Evolutionary conservation across 2,797 vertebrate species (phyloP).

Genomic region (Tenualosa thibaudeaui): DNA sequence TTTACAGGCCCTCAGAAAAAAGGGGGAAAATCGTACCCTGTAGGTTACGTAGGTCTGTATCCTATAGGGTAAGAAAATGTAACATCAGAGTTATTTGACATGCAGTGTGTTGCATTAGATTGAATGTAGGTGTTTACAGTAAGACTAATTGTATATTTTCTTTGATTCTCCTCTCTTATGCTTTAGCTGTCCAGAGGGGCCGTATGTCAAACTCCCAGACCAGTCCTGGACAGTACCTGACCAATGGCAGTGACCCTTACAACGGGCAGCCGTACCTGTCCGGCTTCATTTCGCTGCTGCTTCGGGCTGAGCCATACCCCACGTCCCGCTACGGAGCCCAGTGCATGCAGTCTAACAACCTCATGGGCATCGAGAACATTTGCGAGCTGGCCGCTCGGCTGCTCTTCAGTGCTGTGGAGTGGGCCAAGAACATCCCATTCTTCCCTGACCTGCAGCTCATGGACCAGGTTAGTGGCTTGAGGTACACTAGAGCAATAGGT

Average conservation of each 20-base stretch:
- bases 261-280: slow-evolving; percentile 82
- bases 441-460: slow-evolving; percentile 87
- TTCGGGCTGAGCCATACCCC: slow-evolving; percentile 85
- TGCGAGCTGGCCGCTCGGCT: slow-evolving; percentile 86
- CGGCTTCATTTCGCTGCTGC: slow-evolving; percentile 83
- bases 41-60: not conserved
- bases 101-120: too few species aligned
- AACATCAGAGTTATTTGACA: not conserved
- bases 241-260: slow-evolving; percentile 79
- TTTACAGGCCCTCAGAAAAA: not conserved
- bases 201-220: slow-evolving; percentile 81
- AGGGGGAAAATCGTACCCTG: not conserved
- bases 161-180: slow-evolving; percentile 13
- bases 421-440: slow-evolving; percentile 90
- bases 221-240: slow-evolving; percentile 82
- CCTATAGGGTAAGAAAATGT: not conserved
- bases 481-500: not conserved
- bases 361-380: slow-evolving; percentile 88
- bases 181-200: slow-evolving; percentile 82
- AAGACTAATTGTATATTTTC: slow-evolving; percentile 8
- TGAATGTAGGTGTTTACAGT: not conserved
- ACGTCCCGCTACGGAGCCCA: slow-evolving; percentile 83
- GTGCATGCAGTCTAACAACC: slow-evolving; percentile 87
- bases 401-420: slow-evolving; percentile 86
- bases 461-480: slow-evolving; percentile 74